Conservation (phyloP, 2,113 vertebrate species). For the Herpailurus yagouaroundi region DNA sequence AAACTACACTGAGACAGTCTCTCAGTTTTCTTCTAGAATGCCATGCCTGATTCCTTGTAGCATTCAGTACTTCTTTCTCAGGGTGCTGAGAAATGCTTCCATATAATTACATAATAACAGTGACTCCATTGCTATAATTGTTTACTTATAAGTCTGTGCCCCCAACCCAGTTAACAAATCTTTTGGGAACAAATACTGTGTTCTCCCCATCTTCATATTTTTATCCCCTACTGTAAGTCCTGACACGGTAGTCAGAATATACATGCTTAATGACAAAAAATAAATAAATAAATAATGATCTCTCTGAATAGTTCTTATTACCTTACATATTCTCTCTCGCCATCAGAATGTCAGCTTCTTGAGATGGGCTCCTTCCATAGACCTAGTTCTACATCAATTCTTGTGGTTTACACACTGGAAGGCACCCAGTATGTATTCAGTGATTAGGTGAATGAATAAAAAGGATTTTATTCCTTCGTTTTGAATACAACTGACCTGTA, state of each 20-base stretch:
- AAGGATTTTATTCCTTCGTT: not conserved
- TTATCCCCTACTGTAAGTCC: not conserved
- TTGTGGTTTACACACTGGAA: not conserved
- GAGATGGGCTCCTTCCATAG: not conserved
- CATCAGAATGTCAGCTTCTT: not conserved
- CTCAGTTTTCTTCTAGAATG: not conserved
- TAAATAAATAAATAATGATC: not conserved
- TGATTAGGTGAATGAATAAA: not conserved
- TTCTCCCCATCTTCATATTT: not conserved
- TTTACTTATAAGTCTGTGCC: not conserved
- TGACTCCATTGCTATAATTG: not conserved
- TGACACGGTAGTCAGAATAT: not conserved
- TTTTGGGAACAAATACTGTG: not conserved
- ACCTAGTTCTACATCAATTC: not conserved
- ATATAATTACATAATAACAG: not conserved
- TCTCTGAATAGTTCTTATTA: not conserved
- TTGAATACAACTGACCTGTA: not conserved
- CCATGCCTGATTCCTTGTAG: no score
- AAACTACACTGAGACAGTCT: not conserved
- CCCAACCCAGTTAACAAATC: not conserved
- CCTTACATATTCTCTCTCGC: not conserved
- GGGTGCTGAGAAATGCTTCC: not conserved
- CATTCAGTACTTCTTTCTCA: not conserved
- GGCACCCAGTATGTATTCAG: not conserved
- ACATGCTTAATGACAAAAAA: not conserved